phyloP scores from a whole-genome alignment of 2,888 invertebrate genomes.

The Toxonevra muliebris region DNA sequence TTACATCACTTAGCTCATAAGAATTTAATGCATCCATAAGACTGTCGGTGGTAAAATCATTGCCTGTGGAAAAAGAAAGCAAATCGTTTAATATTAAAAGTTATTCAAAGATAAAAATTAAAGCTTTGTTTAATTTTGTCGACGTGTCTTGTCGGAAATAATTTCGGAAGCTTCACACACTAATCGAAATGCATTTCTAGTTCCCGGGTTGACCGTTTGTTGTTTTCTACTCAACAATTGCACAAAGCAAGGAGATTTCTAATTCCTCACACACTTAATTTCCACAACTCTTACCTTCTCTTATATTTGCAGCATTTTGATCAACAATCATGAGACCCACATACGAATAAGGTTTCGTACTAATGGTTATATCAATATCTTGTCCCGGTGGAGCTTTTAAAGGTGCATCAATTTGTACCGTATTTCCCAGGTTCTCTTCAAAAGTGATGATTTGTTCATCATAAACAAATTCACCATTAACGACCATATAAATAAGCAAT shows the following conservation, averaged over 20 bases:
- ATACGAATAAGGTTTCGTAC: slow-evolving; percentile 86
- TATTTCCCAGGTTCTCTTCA: slow-evolving; percentile 81
- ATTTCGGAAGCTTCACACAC: no score
- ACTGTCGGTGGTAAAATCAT: slow-evolving; percentile 55
- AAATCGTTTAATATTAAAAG: background rate
- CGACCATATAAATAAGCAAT: slow-evolving; percentile 82
- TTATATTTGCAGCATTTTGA: slow-evolving; percentile 77
- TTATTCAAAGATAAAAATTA: no score
- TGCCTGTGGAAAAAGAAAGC: slow-evolving; percentile 44
- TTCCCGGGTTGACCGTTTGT: no score
- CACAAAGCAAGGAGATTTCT: no score
- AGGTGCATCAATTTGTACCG: slow-evolving; percentile 74
- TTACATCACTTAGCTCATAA: slow-evolving; percentile 55
- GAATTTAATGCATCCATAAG: slow-evolving; percentile 57
- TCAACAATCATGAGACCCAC: slow-evolving; percentile 92
- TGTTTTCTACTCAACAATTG: background rate
- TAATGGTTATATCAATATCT: slow-evolving; percentile 80
- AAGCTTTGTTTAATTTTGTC: no score
- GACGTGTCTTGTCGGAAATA: no score
- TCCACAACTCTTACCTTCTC: slow-evolving; percentile 74
- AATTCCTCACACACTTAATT: no score
- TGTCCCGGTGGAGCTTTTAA: slow-evolving; percentile 79
- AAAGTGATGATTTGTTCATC: slow-evolving; percentile 87
- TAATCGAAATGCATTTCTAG: no score
- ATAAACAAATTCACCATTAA: slow-evolving; percentile 82